A percentile compares a stretch with the other conserved stretches of the same genome.
Evolutionary conservation across 2,888 invertebrate species (phyloP).

Genomic region (Lithosia quadra): DNA sequence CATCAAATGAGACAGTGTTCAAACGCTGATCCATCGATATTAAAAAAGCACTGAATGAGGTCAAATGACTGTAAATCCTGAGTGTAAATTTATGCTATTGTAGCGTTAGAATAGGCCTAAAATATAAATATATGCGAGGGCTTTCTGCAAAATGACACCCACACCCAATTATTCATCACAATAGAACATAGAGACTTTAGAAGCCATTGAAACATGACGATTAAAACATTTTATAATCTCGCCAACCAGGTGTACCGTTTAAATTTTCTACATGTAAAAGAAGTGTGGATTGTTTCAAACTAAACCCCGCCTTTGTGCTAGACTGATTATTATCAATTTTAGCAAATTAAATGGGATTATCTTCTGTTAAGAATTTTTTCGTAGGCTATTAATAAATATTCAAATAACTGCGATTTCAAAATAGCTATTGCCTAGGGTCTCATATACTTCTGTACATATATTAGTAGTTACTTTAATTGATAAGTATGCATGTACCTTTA

Average conservation of each 20-base stretch:
- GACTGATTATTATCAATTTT: background rate
- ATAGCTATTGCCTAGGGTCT: too few species aligned
- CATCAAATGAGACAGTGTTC: too few species aligned
- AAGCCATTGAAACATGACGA: background rate
- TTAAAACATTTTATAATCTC: constrained; percentile 1
- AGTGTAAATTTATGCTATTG: background rate
- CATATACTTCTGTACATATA: too few species aligned
- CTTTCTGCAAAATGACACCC: background rate
- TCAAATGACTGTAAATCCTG: background rate
- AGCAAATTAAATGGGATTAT: background rate
- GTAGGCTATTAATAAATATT: too few species aligned
- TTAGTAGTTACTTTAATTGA: too few species aligned
- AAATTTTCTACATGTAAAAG: background rate
- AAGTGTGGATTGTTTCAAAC: background rate
- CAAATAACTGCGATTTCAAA: too few species aligned
- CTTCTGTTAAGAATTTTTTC: too few species aligned
- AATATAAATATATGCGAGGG: background rate
- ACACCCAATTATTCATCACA: background rate
- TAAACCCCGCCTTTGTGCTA: background rate
- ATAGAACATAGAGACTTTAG: background rate
- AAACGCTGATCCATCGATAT: too few species aligned
- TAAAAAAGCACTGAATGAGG: background rate
- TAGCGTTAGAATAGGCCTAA: background rate
- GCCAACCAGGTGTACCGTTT: background rate
- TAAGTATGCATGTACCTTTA: too few species aligned